These are phyloP conservation scores for Pangasius mekongensis DNA, from an alignment of 2,797 vertebrate species.

Conservation along the genomic window DNA sequence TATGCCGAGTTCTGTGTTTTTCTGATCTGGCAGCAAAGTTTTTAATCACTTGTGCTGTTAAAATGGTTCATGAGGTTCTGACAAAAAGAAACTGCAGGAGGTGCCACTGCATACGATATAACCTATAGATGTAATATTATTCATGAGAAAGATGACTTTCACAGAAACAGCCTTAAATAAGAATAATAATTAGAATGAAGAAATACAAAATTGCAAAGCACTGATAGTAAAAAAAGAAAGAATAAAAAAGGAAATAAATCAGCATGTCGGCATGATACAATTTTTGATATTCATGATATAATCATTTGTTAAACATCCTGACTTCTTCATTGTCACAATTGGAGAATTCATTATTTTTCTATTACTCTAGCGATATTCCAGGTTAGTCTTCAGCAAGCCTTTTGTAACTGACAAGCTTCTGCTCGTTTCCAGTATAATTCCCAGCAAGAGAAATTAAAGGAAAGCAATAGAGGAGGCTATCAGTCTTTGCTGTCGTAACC, in stretches of 20 bases:
- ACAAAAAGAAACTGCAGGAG: constrained; percentile 35
- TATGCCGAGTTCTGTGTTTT: constrained; percentile 65
- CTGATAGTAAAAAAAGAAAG: background rate
- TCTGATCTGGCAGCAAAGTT: constrained; percentile 66
- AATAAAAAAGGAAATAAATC: background rate
- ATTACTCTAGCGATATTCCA: constrained; percentile 55
- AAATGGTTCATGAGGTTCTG: constrained; percentile 48
- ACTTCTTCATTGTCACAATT: constrained; percentile 57
- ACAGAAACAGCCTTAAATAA: background rate
- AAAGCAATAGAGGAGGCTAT: constrained; percentile 55
- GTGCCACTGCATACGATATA: constrained; percentile 8
- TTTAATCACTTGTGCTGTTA: constrained; percentile 57
- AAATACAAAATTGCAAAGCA: background rate
- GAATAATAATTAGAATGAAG: background rate
- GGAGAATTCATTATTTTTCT: constrained; percentile 61
- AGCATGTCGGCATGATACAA: background rate
- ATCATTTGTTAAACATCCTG: background rate
- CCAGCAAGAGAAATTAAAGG: constrained; percentile 42
- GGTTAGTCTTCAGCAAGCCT: constrained; percentile 41
- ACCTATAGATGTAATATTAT: background rate
- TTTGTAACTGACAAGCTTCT: constrained; percentile 56
- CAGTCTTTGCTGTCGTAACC: constrained; percentile 69
- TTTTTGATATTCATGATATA: too few species aligned
- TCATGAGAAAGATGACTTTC: background rate
- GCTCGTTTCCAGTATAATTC: constrained; percentile 55